These are phyloP conservation scores for Pemphredon lugubris DNA, from an alignment of 2,888 invertebrate genomes.

Conservation along the genomic window DNA sequence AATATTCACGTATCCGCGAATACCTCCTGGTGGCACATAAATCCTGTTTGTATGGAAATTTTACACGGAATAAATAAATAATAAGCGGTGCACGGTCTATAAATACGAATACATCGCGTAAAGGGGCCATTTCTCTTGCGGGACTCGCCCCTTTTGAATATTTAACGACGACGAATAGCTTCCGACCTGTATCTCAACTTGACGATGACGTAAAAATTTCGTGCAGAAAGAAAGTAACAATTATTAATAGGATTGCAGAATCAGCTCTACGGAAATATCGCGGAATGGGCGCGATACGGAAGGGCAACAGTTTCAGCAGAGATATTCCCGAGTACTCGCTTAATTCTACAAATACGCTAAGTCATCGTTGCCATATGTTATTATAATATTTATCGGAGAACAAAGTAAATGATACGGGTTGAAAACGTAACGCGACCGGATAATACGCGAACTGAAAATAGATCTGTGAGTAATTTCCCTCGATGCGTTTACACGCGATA, in stretches of 20 bases:
- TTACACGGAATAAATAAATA: conserved; percentile 61
- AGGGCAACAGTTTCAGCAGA: background rate
- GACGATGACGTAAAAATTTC: conserved; percentile 46
- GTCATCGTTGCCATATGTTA: conserved; percentile 31
- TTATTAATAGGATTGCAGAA: conserved; percentile 15
- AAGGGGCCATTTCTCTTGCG: conserved; percentile 44
- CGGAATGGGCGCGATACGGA: conserved; percentile 1
- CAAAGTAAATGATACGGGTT: background rate
- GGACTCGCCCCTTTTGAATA: conserved; percentile 50
- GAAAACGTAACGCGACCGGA: background rate
- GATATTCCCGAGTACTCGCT: conserved; percentile 25
- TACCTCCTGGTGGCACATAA: conserved; percentile 21
- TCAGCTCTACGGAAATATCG: conserved; percentile 2
- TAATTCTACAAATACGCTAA: conserved; percentile 20
- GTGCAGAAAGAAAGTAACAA: conserved; percentile 20
- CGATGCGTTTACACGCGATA: background rate
- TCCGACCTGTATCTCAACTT: conserved; percentile 42
- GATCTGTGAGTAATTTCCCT: background rate
- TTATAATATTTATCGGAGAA: conserved; percentile 11
- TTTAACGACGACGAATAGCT: conserved; percentile 56
- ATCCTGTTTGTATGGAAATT: conserved; percentile 60
- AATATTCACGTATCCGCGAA: conserved; percentile 24
- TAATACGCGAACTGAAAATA: background rate
- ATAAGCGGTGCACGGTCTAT: conserved; percentile 44
- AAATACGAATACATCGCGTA: conserved; percentile 48